phyloP scores from a whole-genome alignment of 2,113 vertebrate species.

The Verasper variegatus region DNA sequence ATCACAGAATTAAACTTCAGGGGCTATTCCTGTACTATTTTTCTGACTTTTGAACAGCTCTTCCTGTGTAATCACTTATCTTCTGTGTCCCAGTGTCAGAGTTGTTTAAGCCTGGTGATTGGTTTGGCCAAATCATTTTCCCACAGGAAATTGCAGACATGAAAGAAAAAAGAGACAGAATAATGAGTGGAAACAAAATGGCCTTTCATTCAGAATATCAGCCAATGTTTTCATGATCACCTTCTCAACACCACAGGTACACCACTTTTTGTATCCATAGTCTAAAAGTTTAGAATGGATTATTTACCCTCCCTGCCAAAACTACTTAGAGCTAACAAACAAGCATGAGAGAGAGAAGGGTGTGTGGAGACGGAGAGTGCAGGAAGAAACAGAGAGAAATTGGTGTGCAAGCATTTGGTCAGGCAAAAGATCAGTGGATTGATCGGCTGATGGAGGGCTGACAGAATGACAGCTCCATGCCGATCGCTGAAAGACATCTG shows the following conservation, averaged over 20 bases:
- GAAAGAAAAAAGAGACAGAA: conserved; percentile 11
- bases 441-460: conserved; percentile 77
- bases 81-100: background rate
- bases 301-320: conserved; percentile 71
- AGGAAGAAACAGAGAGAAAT: conserved; percentile 53
- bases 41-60: background rate
- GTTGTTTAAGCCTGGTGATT: background rate
- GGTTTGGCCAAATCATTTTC: background rate
- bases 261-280: conserved; percentile 18
- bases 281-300: conserved; percentile 60
- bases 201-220: conserved; percentile 43
- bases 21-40: background rate
- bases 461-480: conserved; percentile 77
- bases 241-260: conserved; percentile 28
- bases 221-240: conserved; percentile 28
- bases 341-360: conserved; percentile 23
- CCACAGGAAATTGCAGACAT: conserved; percentile 2
- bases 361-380: conserved; percentile 1
- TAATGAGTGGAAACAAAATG: conserved; percentile 37
- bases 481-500: conserved; percentile 76
- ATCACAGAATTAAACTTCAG: background rate
- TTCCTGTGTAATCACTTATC: background rate
- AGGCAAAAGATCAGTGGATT: conserved; percentile 78
- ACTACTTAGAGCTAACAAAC: conserved; percentile 56
- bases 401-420: conserved; percentile 74